Base-by-base conservation (phyloP, 2,888 invertebrate genomes). In the Coremacera marginata region DNA sequence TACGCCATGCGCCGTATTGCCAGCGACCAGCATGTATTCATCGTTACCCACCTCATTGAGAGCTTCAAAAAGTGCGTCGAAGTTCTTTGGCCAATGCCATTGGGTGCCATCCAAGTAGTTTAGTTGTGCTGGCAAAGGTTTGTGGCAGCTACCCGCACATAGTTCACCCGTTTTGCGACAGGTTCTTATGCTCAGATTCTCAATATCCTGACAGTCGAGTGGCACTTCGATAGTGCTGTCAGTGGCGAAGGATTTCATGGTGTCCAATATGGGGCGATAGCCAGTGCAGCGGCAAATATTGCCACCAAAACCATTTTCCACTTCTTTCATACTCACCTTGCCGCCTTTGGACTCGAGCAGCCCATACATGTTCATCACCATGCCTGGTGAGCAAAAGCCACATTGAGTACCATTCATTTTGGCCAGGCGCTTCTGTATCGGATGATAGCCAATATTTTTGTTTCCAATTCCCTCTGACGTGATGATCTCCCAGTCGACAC, bases 221-320 rank as follows among this genome's bases (percentile, higher is more conserved):
- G 85, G 86, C 27, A 88, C 81, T 25, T 88, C 84, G 70, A 91
- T 89, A 7, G 91, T 90, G 5, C 92, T 91, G 82, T 94, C 93
- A 0, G 86, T 89, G 0, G 94, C 93, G 81, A 94, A 93, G 1
- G 94, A 92, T 87, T 95, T 95, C 88, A 95, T 94, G 4, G 95
- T 93, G 84, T 95, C 95, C 68, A 94, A 90, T 78, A 95, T 95
- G 0, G 95, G 92, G 5, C 95, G 90, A 84, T 95, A 95, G 0
- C 95, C 95, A 0, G 95, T 95, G 83, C 95, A 95, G 73, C 95
- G 91, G 82, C 95, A 95, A 37, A 95, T 93, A 81, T 95, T 94
- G 70, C 94, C 91, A 8, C 94, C 95, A 83, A 95, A 94, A 0
- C 94, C 92, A 83, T 94, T 93, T 86, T 95, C 95, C 16, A 95